Evolutionary conservation across 2,888 invertebrate species (phyloP).

Genomic region (Pseudococcus viburni): DNA sequence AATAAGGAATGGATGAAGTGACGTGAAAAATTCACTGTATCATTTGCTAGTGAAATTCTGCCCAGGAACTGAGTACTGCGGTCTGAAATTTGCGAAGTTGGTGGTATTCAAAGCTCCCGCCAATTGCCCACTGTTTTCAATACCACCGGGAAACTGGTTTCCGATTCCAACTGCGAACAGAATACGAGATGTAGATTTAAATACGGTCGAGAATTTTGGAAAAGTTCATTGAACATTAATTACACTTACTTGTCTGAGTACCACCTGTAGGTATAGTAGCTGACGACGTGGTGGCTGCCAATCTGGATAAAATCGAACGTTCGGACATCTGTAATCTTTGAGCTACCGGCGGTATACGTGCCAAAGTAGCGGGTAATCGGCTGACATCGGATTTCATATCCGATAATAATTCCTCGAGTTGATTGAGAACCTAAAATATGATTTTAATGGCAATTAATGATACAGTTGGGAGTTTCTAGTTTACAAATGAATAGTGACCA

Average conservation of each 20-base stretch:
- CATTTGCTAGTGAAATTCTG: slow-evolving; percentile 71
- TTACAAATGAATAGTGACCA: slow-evolving; percentile 67
- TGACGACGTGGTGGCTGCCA: slow-evolving; percentile 85
- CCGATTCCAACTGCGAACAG: slow-evolving; percentile 79
- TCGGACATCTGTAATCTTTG: slow-evolving; percentile 99
- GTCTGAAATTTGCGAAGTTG: slow-evolving; percentile 91
- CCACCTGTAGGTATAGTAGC: slow-evolving; percentile 71
- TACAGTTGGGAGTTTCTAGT: too few species aligned
- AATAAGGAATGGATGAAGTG: slow-evolving; percentile 8
- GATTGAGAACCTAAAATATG: slow-evolving; percentile 85
- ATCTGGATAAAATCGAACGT: slow-evolving; percentile 88
- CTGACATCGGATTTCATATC: slow-evolving; percentile 99
- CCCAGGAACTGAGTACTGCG: slow-evolving; percentile 85
- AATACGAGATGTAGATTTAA: slow-evolving; percentile 69
- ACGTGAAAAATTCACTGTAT: neutral
- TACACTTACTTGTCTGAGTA: slow-evolving; percentile 11
- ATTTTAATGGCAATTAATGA: slow-evolving; percentile 38
- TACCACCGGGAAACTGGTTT: slow-evolving; percentile 88
- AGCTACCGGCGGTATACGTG: slow-evolving; percentile 89
- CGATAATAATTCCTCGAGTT: slow-evolving; percentile 96
- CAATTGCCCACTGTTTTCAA: slow-evolving; percentile 77
- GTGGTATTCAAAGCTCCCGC: slow-evolving; percentile 82
- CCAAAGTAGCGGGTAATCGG: slow-evolving; percentile 95
- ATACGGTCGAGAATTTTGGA: neutral
- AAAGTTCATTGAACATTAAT: neutral